A percentile compares a stretch with the other conserved stretches of the same genome.
phyloP scores from a whole-genome alignment of 2,888 invertebrate genomes.

The Monochamus alternatus region DNA sequence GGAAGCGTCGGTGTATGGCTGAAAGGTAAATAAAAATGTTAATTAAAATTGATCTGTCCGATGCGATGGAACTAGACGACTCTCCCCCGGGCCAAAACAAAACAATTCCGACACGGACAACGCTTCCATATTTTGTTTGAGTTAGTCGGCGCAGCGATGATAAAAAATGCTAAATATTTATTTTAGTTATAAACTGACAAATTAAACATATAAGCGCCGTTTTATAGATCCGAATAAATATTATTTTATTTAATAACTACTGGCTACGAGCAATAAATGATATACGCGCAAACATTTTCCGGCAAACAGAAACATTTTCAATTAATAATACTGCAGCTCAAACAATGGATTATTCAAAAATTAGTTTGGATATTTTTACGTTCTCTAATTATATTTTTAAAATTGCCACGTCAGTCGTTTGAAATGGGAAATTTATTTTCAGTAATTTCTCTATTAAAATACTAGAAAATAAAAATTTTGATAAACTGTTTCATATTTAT shows the following conservation, averaged over 20 bases:
- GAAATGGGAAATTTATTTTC: too few species aligned
- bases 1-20: not conserved
- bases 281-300: not conserved
- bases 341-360: too few species aligned
- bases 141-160: not conserved
- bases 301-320: not conserved
- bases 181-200: not conserved
- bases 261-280: not conserved
- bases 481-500: too few species aligned
- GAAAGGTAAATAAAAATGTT: slow-evolving; percentile 17
- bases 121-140: slow-evolving; percentile 1
- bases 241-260: not conserved
- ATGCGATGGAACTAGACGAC: slow-evolving; percentile 8
- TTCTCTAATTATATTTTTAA: too few species aligned
- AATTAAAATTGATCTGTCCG: slow-evolving; percentile 11
- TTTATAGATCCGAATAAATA: not conserved
- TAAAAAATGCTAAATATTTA: not conserved
- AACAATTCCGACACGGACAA: not conserved
- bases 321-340: too few species aligned
- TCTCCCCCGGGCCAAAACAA: not conserved
- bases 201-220: not conserved
- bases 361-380: too few species aligned
- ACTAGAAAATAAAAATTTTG: too few species aligned
- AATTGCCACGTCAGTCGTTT: too few species aligned
- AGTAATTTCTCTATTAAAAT: too few species aligned